A percentile compares a stretch with the other conserved stretches of the same genome.
Conservation (phyloP, 2,113 vertebrate species). For the Dipodomys ordii region DNA sequence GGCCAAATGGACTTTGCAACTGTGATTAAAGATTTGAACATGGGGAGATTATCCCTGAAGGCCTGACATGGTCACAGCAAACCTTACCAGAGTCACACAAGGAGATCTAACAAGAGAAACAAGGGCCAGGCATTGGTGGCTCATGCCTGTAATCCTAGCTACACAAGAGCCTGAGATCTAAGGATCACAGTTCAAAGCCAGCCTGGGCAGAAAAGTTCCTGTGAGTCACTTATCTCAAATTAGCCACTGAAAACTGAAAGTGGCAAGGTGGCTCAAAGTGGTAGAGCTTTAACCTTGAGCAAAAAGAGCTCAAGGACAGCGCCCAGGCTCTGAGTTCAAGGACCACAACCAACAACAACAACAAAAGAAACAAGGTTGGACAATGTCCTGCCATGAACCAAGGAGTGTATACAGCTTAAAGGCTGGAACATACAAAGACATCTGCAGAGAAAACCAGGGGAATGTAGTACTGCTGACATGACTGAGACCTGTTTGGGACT, state of each 20-base stretch:
- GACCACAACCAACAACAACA: too few species aligned
- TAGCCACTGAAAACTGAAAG: too few species aligned
- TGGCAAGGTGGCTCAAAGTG: too few species aligned
- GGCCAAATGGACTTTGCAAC: conserved; percentile 17
- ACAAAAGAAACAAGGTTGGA: background rate
- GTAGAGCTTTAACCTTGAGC: too few species aligned
- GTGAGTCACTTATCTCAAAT: too few species aligned
- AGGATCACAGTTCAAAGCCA: too few species aligned
- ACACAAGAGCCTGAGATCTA: too few species aligned
- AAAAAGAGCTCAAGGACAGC: too few species aligned
- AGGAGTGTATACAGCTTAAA: background rate
- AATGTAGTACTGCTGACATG: too few species aligned
- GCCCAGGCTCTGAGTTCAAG: too few species aligned
- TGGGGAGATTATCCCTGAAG: background rate
- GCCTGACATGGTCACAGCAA: background rate
- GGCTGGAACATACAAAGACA: background rate
- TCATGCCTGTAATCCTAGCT: too few species aligned
- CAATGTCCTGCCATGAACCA: background rate
- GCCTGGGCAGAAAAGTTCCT: too few species aligned
- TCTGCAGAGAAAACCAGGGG: background rate
- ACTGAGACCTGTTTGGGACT: background rate
- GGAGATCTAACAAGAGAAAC: background rate
- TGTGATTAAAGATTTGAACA: conserved; percentile 21
- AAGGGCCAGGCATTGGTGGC: background rate
- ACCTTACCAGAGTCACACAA: background rate